Conservation (phyloP, 2,797 vertebrate species). For the Neomorphus geoffroyi region DNA sequence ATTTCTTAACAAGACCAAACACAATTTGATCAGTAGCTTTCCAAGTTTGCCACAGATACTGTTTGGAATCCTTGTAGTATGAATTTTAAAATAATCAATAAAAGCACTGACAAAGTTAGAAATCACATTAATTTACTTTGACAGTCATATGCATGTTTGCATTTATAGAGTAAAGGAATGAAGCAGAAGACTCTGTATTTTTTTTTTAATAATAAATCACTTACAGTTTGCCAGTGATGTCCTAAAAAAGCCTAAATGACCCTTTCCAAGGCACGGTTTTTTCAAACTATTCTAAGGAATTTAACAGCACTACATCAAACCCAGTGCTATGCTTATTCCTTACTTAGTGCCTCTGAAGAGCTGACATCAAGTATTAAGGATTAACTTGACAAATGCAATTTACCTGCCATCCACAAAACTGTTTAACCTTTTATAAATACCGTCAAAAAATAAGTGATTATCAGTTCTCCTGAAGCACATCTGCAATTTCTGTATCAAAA, state of each 20-base stretch:
- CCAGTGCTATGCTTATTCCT: neutral
- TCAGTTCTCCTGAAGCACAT: neutral
- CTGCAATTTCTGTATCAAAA: neutral
- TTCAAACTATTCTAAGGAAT: neutral
- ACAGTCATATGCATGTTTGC: neutral
- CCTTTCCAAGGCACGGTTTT: neutral
- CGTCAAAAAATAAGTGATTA: neutral
- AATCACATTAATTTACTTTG: neutral
- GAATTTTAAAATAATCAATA: neutral
- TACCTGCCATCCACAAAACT: neutral
- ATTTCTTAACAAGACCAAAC: neutral
- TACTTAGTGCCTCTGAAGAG: neutral
- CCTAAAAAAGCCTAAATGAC: neutral
- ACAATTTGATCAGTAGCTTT: neutral
- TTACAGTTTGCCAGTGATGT: neutral
- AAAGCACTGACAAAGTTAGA: neutral
- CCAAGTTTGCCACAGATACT: neutral
- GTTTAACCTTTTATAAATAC: neutral
- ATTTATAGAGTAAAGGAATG: neutral
- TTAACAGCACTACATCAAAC: neutral
- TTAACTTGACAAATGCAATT: neutral
- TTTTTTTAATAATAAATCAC: neutral
- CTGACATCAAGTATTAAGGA: conserved; percentile 1
- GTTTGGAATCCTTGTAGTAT: neutral
- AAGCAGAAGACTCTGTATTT: neutral